These are phyloP conservation scores for Oxyteleia sp. DNA, from an alignment of 2,888 invertebrate genomes.

Conservation along the genomic window DNA sequence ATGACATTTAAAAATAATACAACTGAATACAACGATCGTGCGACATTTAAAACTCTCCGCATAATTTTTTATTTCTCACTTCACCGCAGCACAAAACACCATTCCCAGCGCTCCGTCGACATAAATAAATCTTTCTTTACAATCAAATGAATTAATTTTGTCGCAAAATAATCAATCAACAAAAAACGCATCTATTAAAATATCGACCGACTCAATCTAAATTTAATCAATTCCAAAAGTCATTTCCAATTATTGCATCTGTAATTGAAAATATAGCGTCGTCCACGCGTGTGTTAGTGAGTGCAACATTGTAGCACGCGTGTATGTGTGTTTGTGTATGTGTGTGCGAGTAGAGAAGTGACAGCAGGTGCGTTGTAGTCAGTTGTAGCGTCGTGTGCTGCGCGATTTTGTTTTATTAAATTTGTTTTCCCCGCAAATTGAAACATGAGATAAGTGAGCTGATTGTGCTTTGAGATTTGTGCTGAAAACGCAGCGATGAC, in stretches of 20 bases:
- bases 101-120: too few relatives aligned
- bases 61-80: conserved; percentile 12
- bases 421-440: conserved; percentile 11
- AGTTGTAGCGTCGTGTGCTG: conserved; percentile 44
- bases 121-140: too few relatives aligned
- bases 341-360: conserved; percentile 35
- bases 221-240: conserved; percentile 6
- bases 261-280: conserved; percentile 23
- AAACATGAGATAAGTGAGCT: conserved; percentile 56
- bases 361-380: conserved; percentile 62
- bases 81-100: not conserved
- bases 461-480: conserved; percentile 15
- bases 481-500: conserved; percentile 20
- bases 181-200: not conserved
- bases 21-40: conserved; percentile 50
- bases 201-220: not conserved
- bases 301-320: too few relatives aligned
- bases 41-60: conserved; percentile 27
- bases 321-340: not conserved
- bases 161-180: not conserved
- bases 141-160: not conserved
- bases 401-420: conserved; percentile 13
- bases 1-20: conserved; percentile 62
- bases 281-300: conserved; percentile 2
- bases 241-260: conserved; percentile 11